Percentiles rank a stretch among this genome's conserved stretches.
phyloP scores from a whole-genome alignment of 2,797 vertebrate species.

The Chaunax sp. region DNA sequence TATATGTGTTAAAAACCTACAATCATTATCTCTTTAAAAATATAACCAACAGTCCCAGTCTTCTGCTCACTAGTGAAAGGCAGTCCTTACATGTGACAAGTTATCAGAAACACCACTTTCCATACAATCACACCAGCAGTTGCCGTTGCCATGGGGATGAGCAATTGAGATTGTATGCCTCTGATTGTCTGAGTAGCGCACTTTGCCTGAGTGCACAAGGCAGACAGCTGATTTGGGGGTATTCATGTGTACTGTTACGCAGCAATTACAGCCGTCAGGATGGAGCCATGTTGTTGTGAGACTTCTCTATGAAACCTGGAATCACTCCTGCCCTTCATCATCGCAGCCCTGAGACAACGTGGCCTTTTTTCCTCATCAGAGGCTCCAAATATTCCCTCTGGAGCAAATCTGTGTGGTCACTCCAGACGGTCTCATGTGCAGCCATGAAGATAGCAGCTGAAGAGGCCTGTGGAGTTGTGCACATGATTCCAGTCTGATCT shows the following conservation, averaged over 20 bases:
- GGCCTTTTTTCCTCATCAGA: conserved; percentile 53
- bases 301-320: conserved; percentile 57
- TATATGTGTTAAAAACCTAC: too few relatives aligned
- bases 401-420: conserved; percentile 36
- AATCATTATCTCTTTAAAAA: too few relatives aligned
- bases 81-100: conserved; percentile 52
- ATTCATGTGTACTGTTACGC: conserved; percentile 60
- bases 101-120: conserved; percentile 66
- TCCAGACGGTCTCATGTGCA: conserved; percentile 10
- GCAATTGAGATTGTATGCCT: conserved; percentile 63
- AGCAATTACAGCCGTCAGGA: conserved; percentile 56
- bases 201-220: conserved; percentile 55
- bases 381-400: conserved; percentile 46
- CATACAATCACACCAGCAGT: conserved; percentile 63
- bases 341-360: conserved; percentile 38
- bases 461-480: conserved; percentile 16
- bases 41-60: too few relatives aligned
- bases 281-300: conserved; percentile 35
- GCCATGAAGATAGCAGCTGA: conserved; percentile 20
- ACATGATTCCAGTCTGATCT: conserved; percentile 38
- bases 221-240: conserved; percentile 60
- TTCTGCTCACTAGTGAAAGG: too few relatives aligned
- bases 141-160: conserved; percentile 77
- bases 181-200: conserved; percentile 72
- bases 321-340: conserved; percentile 37